A percentile compares a stretch with the other conserved stretches of the same genome.
phyloP scores from a whole-genome alignment of 1,140 invertebrate genomes.

The Calliphora vicina region DNA sequence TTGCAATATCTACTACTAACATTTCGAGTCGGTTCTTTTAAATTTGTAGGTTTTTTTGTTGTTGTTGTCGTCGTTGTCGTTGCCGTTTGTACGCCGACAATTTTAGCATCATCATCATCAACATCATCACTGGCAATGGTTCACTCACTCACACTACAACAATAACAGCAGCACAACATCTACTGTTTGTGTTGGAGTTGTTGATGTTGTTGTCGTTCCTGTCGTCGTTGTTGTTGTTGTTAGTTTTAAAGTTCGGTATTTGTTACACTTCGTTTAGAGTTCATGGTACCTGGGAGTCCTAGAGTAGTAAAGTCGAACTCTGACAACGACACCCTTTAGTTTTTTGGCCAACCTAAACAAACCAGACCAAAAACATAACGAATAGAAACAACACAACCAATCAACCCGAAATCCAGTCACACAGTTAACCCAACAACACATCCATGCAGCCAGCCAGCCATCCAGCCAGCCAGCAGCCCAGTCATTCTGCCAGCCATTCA shows the following conservation, averaged over 20 bases:
- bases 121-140: neutral
- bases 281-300: constrained; percentile 8
- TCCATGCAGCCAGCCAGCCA: neutral
- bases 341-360: neutral
- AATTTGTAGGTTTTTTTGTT: neutral
- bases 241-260: constrained; percentile 25
- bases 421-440: neutral
- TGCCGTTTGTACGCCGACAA: neutral
- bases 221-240: neutral
- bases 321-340: neutral
- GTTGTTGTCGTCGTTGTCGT: constrained; percentile 13
- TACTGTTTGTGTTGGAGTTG: neutral
- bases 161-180: no score
- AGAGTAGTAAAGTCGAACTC: neutral
- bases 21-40: neutral
- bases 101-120: neutral
- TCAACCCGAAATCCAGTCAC: neutral
- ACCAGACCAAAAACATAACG: neutral
- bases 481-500: neutral
- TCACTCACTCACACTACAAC: no score
- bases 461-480: neutral
- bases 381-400: neutral
- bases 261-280: constrained; percentile 33
- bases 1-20: neutral
- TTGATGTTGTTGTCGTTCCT: neutral